Conservation (phyloP, 2,888 invertebrate genomes). For the Leptopterna dolabrata region DNA sequence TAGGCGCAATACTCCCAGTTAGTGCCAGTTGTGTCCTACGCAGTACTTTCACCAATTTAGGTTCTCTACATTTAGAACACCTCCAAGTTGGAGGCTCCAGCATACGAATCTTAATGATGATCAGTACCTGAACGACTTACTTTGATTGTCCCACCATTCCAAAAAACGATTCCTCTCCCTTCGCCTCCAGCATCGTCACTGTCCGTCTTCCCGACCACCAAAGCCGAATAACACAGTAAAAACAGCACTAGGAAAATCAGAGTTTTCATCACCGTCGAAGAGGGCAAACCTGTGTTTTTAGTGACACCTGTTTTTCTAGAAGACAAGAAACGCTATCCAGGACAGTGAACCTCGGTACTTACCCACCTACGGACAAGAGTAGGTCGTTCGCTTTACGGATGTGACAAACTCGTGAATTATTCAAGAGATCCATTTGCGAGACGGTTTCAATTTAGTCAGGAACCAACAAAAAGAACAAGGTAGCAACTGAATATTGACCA, state of each 20-base stretch:
- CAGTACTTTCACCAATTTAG: no score
- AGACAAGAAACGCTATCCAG: neutral
- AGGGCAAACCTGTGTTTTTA: neutral
- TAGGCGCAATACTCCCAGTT: no score
- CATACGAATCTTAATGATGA: neutral
- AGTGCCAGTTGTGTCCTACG: no score
- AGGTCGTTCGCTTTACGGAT: neutral
- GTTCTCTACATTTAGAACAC: no score
- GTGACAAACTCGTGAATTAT: neutral
- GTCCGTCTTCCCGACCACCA: neutral
- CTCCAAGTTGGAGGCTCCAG: no score
- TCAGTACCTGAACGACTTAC: neutral
- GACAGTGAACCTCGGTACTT: neutral
- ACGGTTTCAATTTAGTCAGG: neutral
- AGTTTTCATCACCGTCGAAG: neutral
- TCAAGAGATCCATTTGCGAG: neutral
- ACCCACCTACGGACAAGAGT: neutral
- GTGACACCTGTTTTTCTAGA: neutral
- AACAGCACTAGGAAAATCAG: neutral
- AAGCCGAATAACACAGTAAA: neutral
- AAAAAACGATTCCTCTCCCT: neutral
- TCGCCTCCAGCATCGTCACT: neutral
- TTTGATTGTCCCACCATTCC: slow-evolving; percentile 24
- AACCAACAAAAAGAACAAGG: no score
- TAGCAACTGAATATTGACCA: no score